Conservation (phyloP, 2,888 invertebrate genomes). For the Acronicta leporina region DNA sequence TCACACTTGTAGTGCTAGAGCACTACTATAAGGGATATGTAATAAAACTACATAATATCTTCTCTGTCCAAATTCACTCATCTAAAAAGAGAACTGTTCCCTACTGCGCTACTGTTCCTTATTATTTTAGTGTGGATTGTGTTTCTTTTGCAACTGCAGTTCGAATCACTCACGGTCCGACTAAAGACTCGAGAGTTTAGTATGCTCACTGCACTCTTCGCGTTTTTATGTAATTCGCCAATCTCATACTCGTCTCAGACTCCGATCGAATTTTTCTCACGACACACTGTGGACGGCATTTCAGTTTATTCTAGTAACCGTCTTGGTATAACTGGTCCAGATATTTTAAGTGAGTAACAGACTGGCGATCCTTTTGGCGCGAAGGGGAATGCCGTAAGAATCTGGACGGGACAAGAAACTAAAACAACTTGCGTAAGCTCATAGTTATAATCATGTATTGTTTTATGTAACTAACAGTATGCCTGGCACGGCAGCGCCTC, state of each 20-base stretch:
- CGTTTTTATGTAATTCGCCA: constrained; percentile 15
- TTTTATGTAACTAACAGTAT: too few relatives aligned
- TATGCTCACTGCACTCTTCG: constrained; percentile 5
- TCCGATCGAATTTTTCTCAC: constrained; percentile 42
- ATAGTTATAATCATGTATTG: not conserved
- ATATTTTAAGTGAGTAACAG: constrained; percentile 34
- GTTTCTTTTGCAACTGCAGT: too few relatives aligned
- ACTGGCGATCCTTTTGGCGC: constrained; percentile 21
- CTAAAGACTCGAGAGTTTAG: not conserved
- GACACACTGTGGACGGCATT: constrained; percentile 18
- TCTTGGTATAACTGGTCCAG: constrained; percentile 41
- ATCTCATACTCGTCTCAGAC: constrained; percentile 32
- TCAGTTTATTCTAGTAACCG: constrained; percentile 37
- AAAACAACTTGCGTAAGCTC: not conserved
- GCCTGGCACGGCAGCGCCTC: too few relatives aligned
- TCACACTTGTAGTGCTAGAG: too few relatives aligned
- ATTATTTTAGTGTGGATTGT: too few relatives aligned
- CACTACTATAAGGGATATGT: too few relatives aligned
- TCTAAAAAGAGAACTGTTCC: too few relatives aligned
- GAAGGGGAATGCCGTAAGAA: constrained; percentile 34
- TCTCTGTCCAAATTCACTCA: too few relatives aligned
- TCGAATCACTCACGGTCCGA: too few relatives aligned
- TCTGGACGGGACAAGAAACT: constrained; percentile 14
- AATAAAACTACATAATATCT: too few relatives aligned
- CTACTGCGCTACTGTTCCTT: too few relatives aligned